Evolutionary conservation across 1,140 invertebrate species (phyloP), one percentile per base, ranked within the genome.

Genomic region (Conus ventricosus): DNA sequence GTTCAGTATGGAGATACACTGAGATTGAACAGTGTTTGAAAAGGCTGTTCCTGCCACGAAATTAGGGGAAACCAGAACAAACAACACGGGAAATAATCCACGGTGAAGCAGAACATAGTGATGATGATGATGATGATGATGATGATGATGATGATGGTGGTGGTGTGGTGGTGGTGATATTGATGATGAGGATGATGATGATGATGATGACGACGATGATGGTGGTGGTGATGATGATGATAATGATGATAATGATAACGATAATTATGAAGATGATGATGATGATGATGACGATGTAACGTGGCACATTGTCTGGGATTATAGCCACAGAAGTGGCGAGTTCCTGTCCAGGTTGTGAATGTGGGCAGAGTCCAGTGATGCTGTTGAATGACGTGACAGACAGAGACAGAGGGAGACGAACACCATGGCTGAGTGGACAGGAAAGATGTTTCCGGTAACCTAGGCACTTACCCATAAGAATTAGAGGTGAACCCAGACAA

Each of bases 11-110:
- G 25, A 75, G 71, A 20, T 75, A 75, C 90, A 27, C 89, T 20
- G n/a, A 91, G 88, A 15, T 90, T 90, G 10, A 90, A 90, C 23
- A 90, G 89, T 81, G 90, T 90, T 5, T 90, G 63, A 20, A 89
- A 88, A 17, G 90, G 89, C 11, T 39, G 39, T 39, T 39, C 89
- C 87, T 53, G 63, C 53, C 60, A 81, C 80, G 20, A 23, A 5
- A 55, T 63, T 53, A 17, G 76, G 60, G 63, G 25, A 60, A 55
- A 13, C 84, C 11, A n/a, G 87, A 20, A 84, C 51, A 88, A 4
- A 20, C 25, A 13, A 17, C 10, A 8, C 54, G 57, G 23, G 8
- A 67, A 25, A 57, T 27, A 10, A 17, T 88, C 17, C 17, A 75
- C 17, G 25, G 25, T 20, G 39, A 39, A 39, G 39, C 3, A 39